Evolutionary conservation across 2,113 vertebrate genomes (phyloP).

Genomic region (Gavialis gangeticus): DNA sequence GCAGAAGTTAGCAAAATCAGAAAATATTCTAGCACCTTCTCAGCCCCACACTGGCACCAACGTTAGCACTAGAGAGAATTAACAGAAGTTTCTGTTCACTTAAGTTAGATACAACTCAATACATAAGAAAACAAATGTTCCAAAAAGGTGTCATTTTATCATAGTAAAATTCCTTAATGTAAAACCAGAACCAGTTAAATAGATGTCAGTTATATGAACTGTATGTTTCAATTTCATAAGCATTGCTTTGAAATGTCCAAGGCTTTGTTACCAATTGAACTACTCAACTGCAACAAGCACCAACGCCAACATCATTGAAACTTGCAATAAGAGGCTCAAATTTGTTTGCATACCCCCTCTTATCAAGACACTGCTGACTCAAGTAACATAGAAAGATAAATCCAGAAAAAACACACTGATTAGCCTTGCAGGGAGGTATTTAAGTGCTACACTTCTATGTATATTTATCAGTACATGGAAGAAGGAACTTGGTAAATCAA

Average conservation of each 20-base stretch:
- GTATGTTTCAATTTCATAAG: constrained; percentile 26
- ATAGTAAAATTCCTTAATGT: neutral
- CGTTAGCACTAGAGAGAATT: neutral
- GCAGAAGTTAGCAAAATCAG: fast-evolving
- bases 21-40: neutral
- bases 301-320: too few relatives aligned
- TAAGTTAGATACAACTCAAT: neutral
- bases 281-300: too few relatives aligned
- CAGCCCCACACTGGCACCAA: neutral
- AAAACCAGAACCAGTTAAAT: neutral
- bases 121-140: neutral
- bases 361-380: neutral
- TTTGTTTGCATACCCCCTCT: neutral
- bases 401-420: neutral
- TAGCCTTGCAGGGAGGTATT: neutral
- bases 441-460: too few relatives aligned
- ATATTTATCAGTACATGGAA: neutral
- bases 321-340: neutral
- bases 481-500: neutral
- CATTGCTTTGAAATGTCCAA: neutral
- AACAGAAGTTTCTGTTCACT: fast-evolving
- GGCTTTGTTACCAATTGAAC: neutral
- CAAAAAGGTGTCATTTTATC: neutral
- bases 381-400: neutral
- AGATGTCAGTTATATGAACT: constrained; percentile 11